Evolutionary conservation across 2,888 invertebrate genomes (phyloP).

Genomic region (Ectobius pallidus): DNA sequence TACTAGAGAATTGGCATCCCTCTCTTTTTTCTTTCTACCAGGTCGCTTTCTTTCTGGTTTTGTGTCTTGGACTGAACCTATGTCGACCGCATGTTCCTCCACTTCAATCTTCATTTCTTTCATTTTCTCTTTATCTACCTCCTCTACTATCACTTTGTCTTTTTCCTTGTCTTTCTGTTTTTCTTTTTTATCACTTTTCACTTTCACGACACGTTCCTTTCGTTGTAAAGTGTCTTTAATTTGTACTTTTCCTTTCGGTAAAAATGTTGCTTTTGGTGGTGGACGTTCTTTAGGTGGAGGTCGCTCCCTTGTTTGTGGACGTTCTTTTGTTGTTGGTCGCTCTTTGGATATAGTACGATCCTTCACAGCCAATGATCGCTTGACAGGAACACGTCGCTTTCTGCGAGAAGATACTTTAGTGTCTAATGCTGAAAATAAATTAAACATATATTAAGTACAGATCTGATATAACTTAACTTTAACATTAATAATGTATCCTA

Average conservation of each 20-base stretch:
- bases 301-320: neutral
- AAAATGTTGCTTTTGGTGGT: neutral
- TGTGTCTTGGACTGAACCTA: neutral
- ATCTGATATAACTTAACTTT: too few relatives aligned
- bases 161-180: constrained; percentile 33
- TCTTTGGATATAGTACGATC: constrained; percentile 1
- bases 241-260: constrained; percentile 11
- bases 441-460: neutral
- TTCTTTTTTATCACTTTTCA: constrained; percentile 21
- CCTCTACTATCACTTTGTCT: constrained; percentile 3
- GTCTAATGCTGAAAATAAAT: constrained; percentile 10
- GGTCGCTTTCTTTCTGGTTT: constrained; percentile 15
- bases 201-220: constrained; percentile 18
- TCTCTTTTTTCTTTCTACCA: constrained; percentile 30
- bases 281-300: constrained; percentile 16
- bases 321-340: neutral
- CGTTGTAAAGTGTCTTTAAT: constrained; percentile 2
- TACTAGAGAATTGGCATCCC: neutral
- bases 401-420: constrained; percentile 34
- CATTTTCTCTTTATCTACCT: constrained; percentile 2
- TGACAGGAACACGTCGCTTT: constrained; percentile 40
- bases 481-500: too few relatives aligned
- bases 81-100: neutral
- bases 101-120: neutral
- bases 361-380: constrained; percentile 32